Base-by-base conservation (phyloP, 2,113 vertebrate species). In the Anoplopoma fimbria region DNA sequence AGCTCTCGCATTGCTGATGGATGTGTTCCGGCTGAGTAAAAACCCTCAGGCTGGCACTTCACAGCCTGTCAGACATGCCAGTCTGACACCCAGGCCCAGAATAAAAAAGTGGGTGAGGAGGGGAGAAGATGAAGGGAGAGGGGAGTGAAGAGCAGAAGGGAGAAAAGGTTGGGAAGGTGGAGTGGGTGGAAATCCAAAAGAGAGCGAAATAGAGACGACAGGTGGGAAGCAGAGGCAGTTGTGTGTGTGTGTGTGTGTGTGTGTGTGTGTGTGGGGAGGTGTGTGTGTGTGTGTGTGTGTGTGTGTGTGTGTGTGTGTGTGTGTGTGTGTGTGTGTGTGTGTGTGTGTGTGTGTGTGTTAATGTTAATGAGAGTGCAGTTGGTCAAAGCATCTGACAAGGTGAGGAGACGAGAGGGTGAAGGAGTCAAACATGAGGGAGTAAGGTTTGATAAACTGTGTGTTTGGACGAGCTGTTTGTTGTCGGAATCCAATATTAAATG, bases 51-150 rank as follows among this genome's bases (percentile, higher is more conserved):
- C 63, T 76, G 74, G 6, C 69, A 78, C 77, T 90, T 84, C 76
- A 77, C 77, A 75, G 81, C 75, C 77, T 82, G 71, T 78, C 84
- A 82, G 70, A 87, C 81, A 72, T 83, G 81, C 86, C 88, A 75
- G 53, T 40, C 85, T 70, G 68, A 77, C 81, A 85, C 79, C 83
- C 29, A 1, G 70, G 60, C 36, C 72, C 13, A 17, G 40, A 73
- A 65, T 68, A 40, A 82, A 83, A 86, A 63, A 77, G 13, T 13
- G 29, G 36, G 33, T 76, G 34, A 40, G 60, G 62, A 60, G 62
- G n/a, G 19, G 15, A 33, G 36, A 60, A 33, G 47, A 60, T 42
- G 70, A 14, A 23, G 21, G 65, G 6, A 34, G 27, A 40, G 23
- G 62, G 14, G 4, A 17, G 23, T 17, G 61, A 75, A 58, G 42